A percentile compares a stretch with the other conserved stretches of the same genome.
These are phyloP conservation scores for Troides oblongomaculatus DNA, from an alignment of 2,888 invertebrate genomes.

Conservation along the genomic window DNA sequence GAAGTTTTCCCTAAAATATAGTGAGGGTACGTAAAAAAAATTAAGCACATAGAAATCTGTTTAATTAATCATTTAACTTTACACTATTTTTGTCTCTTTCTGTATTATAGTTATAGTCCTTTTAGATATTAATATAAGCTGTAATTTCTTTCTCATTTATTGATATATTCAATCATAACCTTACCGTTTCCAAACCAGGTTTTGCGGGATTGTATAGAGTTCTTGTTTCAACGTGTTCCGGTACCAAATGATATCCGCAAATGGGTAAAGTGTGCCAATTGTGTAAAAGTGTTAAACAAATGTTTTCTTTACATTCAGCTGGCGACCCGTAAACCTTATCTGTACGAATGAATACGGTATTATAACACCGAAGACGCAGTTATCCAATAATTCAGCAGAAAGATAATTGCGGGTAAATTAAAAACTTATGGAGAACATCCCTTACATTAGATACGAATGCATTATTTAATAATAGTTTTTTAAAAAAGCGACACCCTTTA, in stretches of 20 bases:
- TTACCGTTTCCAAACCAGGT: conserved; percentile 76
- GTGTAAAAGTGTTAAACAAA: conserved; percentile 87
- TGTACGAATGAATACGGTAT: conserved; percentile 29
- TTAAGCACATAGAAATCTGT: too few species aligned
- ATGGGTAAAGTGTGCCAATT: conserved; percentile 88
- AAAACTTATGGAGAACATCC: too few species aligned
- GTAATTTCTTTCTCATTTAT: not conserved
- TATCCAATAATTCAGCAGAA: not conserved
- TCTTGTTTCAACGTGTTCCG: conserved; percentile 95
- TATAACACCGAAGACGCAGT: not conserved
- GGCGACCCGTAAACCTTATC: conserved; percentile 43
- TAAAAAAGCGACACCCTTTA: too few species aligned
- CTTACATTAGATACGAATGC: too few species aligned
- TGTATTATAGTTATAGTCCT: too few species aligned
- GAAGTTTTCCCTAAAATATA: conserved; percentile 87
- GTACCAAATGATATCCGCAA: conserved; percentile 88
- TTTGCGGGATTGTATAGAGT: conserved; percentile 86
- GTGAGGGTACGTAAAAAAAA: not conserved
- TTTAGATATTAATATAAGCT: too few species aligned
- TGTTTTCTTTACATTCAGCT: conserved; percentile 83
- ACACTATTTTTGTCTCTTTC: too few species aligned
- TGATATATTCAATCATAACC: not conserved
- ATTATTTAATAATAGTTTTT: too few species aligned
- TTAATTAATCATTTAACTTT: too few species aligned
- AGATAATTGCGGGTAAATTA: too few species aligned